Evolutionary conservation across 2,797 vertebrate genomes (phyloP).

Genomic region (Pangasius krempfi): DNA sequence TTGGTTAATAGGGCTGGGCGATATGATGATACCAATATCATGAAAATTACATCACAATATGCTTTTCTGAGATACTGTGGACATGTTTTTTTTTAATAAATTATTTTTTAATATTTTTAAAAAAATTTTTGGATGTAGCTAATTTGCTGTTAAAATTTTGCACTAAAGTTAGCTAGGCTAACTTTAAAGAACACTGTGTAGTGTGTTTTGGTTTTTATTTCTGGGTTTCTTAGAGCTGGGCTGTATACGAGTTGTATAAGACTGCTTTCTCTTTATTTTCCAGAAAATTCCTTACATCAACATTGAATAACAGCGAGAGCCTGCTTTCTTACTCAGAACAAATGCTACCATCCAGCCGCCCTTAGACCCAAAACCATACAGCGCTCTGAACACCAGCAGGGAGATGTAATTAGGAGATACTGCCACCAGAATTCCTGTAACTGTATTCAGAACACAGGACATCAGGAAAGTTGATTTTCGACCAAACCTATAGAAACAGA

Average conservation of each 20-base stretch:
- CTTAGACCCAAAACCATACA: conserved; percentile 90
- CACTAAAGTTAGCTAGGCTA: not conserved
- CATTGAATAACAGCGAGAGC: not conserved
- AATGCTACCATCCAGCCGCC: conserved; percentile 92
- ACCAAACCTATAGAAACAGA: conserved; percentile 80
- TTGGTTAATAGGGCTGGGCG: no score
- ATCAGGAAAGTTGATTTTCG: conserved; percentile 86
- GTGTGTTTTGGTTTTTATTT: not conserved
- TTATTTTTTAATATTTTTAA: not conserved
- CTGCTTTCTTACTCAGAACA: conserved; percentile 84
- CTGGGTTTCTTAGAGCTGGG: not conserved
- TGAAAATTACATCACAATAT: no score
- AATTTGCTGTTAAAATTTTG: not conserved
- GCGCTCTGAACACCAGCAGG: conserved; percentile 86
- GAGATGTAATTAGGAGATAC: conserved; percentile 84
- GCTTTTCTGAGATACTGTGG: no score
- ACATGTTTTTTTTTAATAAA: no score
- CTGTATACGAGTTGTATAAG: not conserved
- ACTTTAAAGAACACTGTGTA: not conserved
- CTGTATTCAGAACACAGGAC: conserved; percentile 82
- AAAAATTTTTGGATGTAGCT: no score
- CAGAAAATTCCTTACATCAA: no score
- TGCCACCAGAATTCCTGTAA: conserved; percentile 87
- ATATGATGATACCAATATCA: no score
- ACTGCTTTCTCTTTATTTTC: not conserved